phyloP scores from a whole-genome alignment of 2,888 invertebrate species.

The Phlogophora meticulosa region DNA sequence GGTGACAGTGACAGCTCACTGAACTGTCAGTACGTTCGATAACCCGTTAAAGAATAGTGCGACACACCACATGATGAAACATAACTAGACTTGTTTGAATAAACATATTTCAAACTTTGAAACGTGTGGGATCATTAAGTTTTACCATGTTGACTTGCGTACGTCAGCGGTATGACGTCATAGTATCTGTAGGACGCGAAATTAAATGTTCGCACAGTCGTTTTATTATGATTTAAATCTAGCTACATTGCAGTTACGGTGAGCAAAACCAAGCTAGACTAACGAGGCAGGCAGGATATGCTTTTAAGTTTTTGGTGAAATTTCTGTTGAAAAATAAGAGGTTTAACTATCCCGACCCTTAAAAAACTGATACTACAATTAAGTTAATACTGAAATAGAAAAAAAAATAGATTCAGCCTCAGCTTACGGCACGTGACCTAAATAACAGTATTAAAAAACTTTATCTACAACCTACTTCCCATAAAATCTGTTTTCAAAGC shows the following conservation, averaged over 20 bases:
- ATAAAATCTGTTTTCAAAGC: neutral
- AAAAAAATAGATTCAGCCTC: neutral
- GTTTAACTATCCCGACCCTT: no score
- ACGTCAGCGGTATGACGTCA: conserved; percentile 57
- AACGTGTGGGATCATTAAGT: conserved; percentile 49
- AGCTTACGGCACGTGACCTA: neutral
- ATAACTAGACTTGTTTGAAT: neutral
- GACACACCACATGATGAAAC: neutral
- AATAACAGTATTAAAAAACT: conserved; percentile 11
- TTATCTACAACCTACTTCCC: neutral
- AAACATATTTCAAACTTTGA: conserved; percentile 26
- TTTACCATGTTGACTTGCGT: conserved; percentile 52
- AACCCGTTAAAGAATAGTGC: neutral
- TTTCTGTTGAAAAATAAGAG: no score
- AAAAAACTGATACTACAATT: neutral
- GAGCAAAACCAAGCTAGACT: no score
- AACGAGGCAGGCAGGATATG: no score
- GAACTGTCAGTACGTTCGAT: neutral
- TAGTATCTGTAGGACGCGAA: conserved; percentile 25
- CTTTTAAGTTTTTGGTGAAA: no score
- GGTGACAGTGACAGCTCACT: no score
- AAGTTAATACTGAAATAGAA: neutral
- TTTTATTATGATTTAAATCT: conserved; percentile 23
- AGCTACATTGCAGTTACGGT: conserved; percentile 1
- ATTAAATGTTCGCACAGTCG: conserved; percentile 23